phyloP scores from a whole-genome alignment of 2,797 vertebrate species.

The Tenualosa thibaudeaui region DNA sequence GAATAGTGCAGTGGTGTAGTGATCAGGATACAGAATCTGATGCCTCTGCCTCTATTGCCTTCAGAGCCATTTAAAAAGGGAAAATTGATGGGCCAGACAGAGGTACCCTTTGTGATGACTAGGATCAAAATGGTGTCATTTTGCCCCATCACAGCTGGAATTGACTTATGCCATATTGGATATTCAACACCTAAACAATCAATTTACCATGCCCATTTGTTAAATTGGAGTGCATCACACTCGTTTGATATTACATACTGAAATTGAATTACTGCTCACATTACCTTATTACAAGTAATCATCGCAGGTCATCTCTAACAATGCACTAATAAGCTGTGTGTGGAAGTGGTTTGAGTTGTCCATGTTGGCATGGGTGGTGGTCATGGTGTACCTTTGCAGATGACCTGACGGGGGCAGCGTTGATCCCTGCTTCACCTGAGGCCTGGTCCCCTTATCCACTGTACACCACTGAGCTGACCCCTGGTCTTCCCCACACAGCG shows the following conservation, averaged over 20 bases:
- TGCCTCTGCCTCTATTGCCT: neutral
- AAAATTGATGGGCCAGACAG: neutral
- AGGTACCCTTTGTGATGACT: neutral
- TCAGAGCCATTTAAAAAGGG: neutral
- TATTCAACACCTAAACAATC: neutral
- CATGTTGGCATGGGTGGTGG: neutral
- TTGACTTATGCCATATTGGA: neutral
- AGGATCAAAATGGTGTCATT: neutral
- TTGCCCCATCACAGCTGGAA: neutral
- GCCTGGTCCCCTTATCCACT: conserved; percentile 96
- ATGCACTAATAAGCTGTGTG: neutral
- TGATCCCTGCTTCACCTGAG: conserved; percentile 95
- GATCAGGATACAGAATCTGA: neutral
- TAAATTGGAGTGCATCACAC: neutral
- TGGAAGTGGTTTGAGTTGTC: neutral
- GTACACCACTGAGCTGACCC: conserved; percentile 94
- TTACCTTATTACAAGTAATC: neutral
- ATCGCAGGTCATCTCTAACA: neutral
- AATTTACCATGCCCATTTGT: neutral
- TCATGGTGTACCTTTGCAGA: conserved; percentile 68
- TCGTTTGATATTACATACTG: neutral
- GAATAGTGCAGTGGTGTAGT: neutral
- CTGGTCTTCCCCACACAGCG: conserved; percentile 91
- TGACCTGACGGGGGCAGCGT: conserved; percentile 94
- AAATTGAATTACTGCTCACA: neutral